These are phyloP conservation scores for Eudyptes chrysolophus DNA, from an alignment of 2,113 vertebrate genomes.

Conservation along the genomic window DNA sequence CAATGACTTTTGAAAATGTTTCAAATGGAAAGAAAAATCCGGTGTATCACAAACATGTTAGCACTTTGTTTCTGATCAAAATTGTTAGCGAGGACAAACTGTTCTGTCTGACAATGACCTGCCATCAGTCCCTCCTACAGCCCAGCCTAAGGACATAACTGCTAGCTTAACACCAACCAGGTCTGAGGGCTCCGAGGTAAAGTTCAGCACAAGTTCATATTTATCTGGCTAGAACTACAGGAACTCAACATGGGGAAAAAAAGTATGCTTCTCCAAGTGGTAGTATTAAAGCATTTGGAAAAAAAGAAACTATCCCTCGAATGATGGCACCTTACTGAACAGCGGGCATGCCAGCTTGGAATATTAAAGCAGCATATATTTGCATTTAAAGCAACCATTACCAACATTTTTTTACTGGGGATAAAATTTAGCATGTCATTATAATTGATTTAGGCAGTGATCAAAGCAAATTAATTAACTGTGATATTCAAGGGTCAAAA, in stretches of 20 bases:
- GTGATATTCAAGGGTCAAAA: constrained; percentile 14
- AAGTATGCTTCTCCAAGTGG: neutral
- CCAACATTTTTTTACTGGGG: neutral
- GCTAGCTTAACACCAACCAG: neutral
- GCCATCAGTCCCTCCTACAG: neutral
- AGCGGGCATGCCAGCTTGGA: neutral
- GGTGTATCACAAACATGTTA: neutral
- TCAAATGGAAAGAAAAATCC: neutral
- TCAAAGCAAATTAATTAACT: constrained; percentile 45
- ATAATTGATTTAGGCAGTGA: constrained; percentile 13
- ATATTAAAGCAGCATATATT: constrained; percentile 19
- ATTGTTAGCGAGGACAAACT: neutral
- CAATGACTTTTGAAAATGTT: neutral
- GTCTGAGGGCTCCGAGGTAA: neutral
- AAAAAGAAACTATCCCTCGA: neutral
- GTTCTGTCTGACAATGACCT: neutral
- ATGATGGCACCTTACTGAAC: neutral
- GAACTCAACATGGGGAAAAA: neutral
- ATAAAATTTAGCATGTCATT: neutral
- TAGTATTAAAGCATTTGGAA: neutral
- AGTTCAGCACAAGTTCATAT: neutral
- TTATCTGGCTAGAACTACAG: neutral
- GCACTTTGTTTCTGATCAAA: neutral
- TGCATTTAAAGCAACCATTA: constrained; percentile 22
- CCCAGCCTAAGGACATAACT: neutral